Conservation (phyloP, 2,797 vertebrate species). For the Chrosomus eos region DNA sequence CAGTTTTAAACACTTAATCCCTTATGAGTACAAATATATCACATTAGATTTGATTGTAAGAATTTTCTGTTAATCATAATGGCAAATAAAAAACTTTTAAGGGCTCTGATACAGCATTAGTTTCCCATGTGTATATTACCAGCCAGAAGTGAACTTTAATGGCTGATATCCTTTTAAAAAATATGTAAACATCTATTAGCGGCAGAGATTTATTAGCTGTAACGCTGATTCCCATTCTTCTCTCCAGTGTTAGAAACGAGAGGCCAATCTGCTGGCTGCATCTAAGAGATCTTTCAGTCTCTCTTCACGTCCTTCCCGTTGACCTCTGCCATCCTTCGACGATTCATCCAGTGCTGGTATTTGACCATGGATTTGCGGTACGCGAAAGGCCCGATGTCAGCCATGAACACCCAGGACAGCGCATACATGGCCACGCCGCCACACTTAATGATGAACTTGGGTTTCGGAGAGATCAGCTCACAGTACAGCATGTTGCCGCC, state of each 20-base stretch:
- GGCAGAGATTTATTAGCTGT: slow-evolving; percentile 39
- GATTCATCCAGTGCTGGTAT: slow-evolving; percentile 75
- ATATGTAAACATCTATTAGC: slow-evolving; percentile 48
- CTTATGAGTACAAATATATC: slow-evolving; percentile 31
- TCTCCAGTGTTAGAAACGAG: not conserved
- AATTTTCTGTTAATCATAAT: slow-evolving; percentile 33
- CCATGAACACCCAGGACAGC: slow-evolving; percentile 94
- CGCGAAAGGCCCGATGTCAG: slow-evolving; percentile 90
- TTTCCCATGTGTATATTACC: slow-evolving; percentile 12
- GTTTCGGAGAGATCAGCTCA: slow-evolving; percentile 87
- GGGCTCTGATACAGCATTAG: slow-evolving; percentile 1
- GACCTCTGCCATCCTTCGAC: slow-evolving; percentile 41
- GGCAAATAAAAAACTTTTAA: not conserved
- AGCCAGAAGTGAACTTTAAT: slow-evolving; percentile 42
- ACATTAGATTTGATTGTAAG: slow-evolving; percentile 35
- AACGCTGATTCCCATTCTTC: slow-evolving; percentile 2
- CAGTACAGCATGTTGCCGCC: slow-evolving; percentile 95
- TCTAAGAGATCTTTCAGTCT: slow-evolving; percentile 61
- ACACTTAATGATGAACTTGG: slow-evolving; percentile 90
- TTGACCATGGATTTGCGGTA: slow-evolving; percentile 84
- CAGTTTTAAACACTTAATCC: slow-evolving; percentile 1
- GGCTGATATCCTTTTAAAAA: slow-evolving; percentile 33
- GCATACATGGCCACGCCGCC: slow-evolving; percentile 91
- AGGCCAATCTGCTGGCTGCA: not conserved
- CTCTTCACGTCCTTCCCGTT: slow-evolving; percentile 73